A percentile compares a stretch with the other conserved stretches of the same genome.
Conservation (phyloP, 2,113 vertebrate species). For the Acinonyx jubatus region DNA sequence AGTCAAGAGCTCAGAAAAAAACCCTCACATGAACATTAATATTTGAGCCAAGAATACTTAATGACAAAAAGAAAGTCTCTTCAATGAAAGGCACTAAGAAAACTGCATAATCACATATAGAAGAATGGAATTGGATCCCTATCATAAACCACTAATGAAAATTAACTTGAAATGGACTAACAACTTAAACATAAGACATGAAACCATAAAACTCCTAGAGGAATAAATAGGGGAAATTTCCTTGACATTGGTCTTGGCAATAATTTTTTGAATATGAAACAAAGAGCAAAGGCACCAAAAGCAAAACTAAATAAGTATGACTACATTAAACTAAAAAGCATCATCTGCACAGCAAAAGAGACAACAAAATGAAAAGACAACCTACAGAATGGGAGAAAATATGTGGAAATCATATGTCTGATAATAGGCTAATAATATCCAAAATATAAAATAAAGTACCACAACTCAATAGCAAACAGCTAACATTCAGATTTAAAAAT, state of each 20-base stretch:
- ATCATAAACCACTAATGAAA: background rate
- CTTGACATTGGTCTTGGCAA: background rate
- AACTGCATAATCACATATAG: background rate
- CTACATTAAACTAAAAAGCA: background rate
- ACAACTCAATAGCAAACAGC: background rate
- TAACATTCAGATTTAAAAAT: background rate
- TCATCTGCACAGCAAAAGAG: background rate
- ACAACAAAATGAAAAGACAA: background rate
- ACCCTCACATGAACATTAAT: background rate
- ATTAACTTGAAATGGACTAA: background rate
- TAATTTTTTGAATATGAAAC: background rate
- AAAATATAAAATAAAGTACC: background rate
- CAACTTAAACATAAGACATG: background rate
- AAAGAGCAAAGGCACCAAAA: background rate
- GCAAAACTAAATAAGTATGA: background rate
- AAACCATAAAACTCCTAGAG: background rate
- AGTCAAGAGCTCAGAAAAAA: background rate
- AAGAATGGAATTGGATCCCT: background rate
- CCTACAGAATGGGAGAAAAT: background rate
- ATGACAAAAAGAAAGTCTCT: background rate
- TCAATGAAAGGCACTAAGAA: background rate
- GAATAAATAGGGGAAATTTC: background rate
- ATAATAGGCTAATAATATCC: background rate
- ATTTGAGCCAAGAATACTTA: background rate
- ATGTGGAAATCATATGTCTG: background rate